Evolutionary conservation across 2,888 invertebrate species (phyloP), one percentile per base, ranked within the genome.

Genomic region (Mimachlamys varia): DNA sequence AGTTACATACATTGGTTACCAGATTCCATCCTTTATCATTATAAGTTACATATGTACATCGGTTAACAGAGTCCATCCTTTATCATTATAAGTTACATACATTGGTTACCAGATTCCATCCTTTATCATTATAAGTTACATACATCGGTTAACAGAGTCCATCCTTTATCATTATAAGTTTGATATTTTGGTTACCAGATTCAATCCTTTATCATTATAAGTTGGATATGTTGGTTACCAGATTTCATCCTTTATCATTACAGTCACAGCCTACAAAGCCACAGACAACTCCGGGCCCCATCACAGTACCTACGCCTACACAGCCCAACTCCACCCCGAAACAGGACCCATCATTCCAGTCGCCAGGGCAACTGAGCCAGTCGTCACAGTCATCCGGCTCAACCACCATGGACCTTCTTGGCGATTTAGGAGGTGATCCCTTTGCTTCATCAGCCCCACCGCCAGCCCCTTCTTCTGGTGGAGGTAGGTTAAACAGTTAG

Each of bases 341-440:
- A 87, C 91, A 88, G 87, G 90, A 76, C 89, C 22, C 33, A 33
- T 92, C 89, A 88, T 92, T 88, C 90, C 93, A 92, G 90, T 92
- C 92, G 92, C 93, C 92, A 87, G 93, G 92, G 53, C 93, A 91
- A 89, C 91, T 55, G 89, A 93, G 92, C 91, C 94, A 93, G 91
- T 93, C 93, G 50, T 93, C 91, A 87, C 93, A 98, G 96, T 93
- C 94, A 58, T 92, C 94, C 62, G 93, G 92, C 27, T 94, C 91
- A 91, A 93, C 93, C 38, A 94, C 92, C 12, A 94, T 96, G 93
- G 96, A 97, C 94, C 93, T 97, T 33, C 93, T 97, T 17, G 96
- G 96, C 37, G 97, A 97, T 90, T 94, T 97, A 33, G 96, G 96
- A 12, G 95, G 95, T 19, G 96, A 96, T 91, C 96, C 96, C 0